Percentiles rank a stretch among this genome's conserved stretches.
These are phyloP conservation scores for Pelusios castaneus DNA, from an alignment of 2,113 vertebrate species.

Conservation along the genomic window DNA sequence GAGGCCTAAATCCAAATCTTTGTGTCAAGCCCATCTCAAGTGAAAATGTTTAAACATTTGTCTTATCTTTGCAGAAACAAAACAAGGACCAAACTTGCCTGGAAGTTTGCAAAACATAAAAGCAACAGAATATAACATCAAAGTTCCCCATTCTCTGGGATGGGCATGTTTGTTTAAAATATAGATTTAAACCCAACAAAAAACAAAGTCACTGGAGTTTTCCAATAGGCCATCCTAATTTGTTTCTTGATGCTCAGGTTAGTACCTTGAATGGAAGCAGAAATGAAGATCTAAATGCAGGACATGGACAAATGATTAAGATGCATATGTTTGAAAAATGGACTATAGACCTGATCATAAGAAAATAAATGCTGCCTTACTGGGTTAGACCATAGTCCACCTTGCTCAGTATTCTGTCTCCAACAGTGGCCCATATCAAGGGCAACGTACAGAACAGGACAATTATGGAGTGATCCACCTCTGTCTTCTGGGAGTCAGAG, in stretches of 20 bases:
- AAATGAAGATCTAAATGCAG: background rate
- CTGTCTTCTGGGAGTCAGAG: too few relatives aligned
- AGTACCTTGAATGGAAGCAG: background rate
- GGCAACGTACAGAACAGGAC: background rate
- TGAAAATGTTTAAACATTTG: background rate
- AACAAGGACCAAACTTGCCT: accelerated
- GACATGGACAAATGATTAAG: background rate
- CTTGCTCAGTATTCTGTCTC: background rate
- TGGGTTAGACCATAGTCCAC: too few relatives aligned
- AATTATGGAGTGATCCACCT: too few relatives aligned
- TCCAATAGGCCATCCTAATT: background rate
- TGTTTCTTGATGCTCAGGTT: background rate
- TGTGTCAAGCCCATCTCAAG: background rate
- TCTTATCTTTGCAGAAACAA: accelerated
- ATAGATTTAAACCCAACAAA: background rate
- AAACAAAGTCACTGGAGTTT: background rate
- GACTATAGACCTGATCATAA: background rate
- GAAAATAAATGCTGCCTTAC: background rate
- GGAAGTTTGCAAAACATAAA: background rate
- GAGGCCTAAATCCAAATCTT: background rate
- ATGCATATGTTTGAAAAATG: background rate
- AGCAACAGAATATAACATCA: background rate
- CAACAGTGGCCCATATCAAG: background rate
- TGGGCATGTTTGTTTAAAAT: background rate
- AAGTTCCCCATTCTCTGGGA: background rate